phyloP scores from a whole-genome alignment of 2,113 vertebrate species.

The Scopus umbretta region DNA sequence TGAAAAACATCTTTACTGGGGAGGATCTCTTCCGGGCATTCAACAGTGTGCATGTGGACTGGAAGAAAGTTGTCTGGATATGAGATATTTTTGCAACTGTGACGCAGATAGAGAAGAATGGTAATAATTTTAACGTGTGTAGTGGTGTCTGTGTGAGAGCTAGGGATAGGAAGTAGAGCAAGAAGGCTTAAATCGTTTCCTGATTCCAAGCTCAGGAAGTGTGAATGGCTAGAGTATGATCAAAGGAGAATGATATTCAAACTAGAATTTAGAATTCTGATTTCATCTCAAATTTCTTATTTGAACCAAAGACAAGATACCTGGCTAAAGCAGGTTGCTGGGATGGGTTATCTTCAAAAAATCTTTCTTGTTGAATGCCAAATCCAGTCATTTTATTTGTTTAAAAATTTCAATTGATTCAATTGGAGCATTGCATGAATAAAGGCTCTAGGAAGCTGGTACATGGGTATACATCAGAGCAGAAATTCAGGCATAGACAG shows the following conservation, averaged over 20 bases:
- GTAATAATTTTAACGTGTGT: constrained; percentile 71
- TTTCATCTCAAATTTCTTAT: neutral
- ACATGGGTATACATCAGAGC: neutral
- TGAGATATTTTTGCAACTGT: constrained; percentile 96
- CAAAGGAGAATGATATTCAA: neutral
- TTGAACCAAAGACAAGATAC: neutral
- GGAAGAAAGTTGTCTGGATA: constrained; percentile 91
- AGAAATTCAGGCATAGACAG: neutral
- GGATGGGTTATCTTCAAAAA: neutral
- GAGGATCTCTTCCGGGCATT: constrained; percentile 87
- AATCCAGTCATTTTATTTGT: neutral
- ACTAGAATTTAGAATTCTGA: neutral
- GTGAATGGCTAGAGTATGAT: neutral
- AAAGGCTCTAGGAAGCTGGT: neutral
- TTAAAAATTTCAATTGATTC: neutral
- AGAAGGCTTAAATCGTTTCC: neutral
- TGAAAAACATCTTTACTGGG: constrained; percentile 92
- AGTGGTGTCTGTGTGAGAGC: neutral
- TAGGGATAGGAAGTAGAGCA: neutral
- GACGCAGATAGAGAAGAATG: constrained; percentile 88
- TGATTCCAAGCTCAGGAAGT: neutral
- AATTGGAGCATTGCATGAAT: neutral
- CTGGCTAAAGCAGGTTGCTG: neutral
- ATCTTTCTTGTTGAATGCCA: neutral
- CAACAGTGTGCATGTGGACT: constrained; percentile 94